Evolutionary conservation across 2,113 vertebrate species (phyloP), one percentile per base, ranked within the genome.

Genomic region (Tiliqua scincoides): DNA sequence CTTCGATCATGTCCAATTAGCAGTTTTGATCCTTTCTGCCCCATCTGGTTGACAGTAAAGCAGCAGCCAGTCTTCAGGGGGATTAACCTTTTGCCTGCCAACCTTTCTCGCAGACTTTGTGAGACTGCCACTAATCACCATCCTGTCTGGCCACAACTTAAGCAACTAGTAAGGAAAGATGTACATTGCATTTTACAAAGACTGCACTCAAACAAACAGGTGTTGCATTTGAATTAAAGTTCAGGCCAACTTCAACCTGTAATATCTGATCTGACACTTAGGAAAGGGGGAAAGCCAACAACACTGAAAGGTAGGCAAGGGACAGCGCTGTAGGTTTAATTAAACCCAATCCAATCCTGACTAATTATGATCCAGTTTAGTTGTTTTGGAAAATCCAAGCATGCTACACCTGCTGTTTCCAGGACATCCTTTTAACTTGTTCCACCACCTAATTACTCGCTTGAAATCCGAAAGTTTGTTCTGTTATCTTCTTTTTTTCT

Each of bases 221-320:
- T 32, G 32, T 73, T 67, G 74, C 84, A 84, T 82, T 84, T 27
- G 87, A 63, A 27, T 84, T n/a, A 84, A 89, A 88, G 57, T 6
- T 81, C 83, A 79, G 48, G 76, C 10, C 37, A n/a, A 82, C 77
- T 85, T 86, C 35, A 37, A 5, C 18, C 57, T 9, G 27, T 37
- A 73, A 61, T 11, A 27, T 54, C 18, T 6, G 2, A 35, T 76
- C 9, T 23, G 18, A 32, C 40, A 52, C 20, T 6, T 17, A 23
- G 57, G 27, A 82, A 72, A 71, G 62, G 8, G 10, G 23, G 17
- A 59, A 27, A 23, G 7, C 0, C 14, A 75, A 37, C n/a, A 20
- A 21, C 25, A 48, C 32, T 82, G 21, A 59, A 25, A 72, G 54
- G 8, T 18, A 52, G n/a, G 15, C 2, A 67, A 67, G 62, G 43